Conservation (phyloP, 2,797 vertebrate species). For the Agapornis canus region DNA sequence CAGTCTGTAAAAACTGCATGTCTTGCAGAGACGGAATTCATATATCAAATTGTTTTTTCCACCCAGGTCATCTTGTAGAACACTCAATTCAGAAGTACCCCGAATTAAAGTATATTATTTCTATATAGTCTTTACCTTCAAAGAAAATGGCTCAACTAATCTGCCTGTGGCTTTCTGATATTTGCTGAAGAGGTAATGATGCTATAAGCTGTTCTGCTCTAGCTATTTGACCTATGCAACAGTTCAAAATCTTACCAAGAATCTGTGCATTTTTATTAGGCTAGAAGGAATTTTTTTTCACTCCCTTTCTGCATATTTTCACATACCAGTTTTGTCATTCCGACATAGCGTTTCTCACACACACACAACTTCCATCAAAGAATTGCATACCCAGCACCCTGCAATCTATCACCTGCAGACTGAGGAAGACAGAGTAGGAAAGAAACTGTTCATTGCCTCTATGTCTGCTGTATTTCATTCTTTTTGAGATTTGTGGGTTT, state of each 20-base stretch:
- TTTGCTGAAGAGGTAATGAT: neutral
- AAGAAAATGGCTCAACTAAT: neutral
- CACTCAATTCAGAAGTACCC: neutral
- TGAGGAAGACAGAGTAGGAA: neutral
- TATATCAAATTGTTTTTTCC: neutral
- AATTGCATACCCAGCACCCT: neutral
- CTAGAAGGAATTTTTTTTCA: neutral
- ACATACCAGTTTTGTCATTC: neutral
- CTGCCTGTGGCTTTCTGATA: neutral
- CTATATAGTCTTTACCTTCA: neutral
- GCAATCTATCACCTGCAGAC: neutral
- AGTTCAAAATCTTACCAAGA: neutral
- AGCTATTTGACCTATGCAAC: neutral
- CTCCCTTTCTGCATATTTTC: neutral
- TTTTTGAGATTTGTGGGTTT: neutral
- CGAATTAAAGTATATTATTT: neutral
- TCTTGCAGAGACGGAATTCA: neutral
- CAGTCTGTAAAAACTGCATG: neutral
- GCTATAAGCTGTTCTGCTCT: neutral
- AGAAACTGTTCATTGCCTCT: neutral
- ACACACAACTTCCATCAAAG: rapidly evolving
- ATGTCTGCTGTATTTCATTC: neutral
- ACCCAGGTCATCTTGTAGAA: neutral
- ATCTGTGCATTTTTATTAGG: neutral
- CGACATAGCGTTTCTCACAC: neutral